Base-by-base conservation (phyloP, 2,888 invertebrate genomes). In the Vesta saturnalis region DNA sequence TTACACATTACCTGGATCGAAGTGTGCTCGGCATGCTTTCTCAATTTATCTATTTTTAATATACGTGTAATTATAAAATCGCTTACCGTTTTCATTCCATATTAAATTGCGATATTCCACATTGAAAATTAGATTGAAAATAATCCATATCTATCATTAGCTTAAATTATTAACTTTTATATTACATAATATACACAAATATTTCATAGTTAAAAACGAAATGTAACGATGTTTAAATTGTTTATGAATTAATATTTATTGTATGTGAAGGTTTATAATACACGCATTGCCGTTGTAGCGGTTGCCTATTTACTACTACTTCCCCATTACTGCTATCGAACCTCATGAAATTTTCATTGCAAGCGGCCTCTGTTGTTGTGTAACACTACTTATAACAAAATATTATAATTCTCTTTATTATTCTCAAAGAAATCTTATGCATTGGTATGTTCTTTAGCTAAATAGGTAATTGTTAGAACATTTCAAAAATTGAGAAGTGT, bases 301-400 rank as follows among this genome's bases (percentile, higher is more conserved):
- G 71, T 70, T 73, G 69, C 68, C 71, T 73, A 72, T 69, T 68
- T 67, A 73, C 73, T 73, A 67, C 67, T 66, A 61, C 65, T 49
- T 49, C 15, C 47, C 47, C n/a, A 63, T 52, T 63, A 54, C 46
- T 54, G 47, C 67, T 73, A 73, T 73, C 69, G 73, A 73, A 70
- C 73, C 72, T 65, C 64, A 63, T 57, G 65, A 69, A 64, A 67
- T 73, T 73, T 72, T 60, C 57, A 49, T 39, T 23, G 15, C 15
- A 21, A 46, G 67, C 66, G 70, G 54, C 72, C 62, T 68, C 72
- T 72, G n/a, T n/a, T n/a, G n/a, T n/a, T n/a, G n/a, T n/a, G n/a
- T n/a, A n/a, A n/a, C n/a, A n/a, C n/a, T n/a, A n/a, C n/a, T n/a
- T n/a, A n/a, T n/a, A n/a, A n/a, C n/a, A n/a, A n/a, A n/a, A n/a